Conservation (phyloP, 2,888 invertebrate genomes). For the Aromia moschata region DNA sequence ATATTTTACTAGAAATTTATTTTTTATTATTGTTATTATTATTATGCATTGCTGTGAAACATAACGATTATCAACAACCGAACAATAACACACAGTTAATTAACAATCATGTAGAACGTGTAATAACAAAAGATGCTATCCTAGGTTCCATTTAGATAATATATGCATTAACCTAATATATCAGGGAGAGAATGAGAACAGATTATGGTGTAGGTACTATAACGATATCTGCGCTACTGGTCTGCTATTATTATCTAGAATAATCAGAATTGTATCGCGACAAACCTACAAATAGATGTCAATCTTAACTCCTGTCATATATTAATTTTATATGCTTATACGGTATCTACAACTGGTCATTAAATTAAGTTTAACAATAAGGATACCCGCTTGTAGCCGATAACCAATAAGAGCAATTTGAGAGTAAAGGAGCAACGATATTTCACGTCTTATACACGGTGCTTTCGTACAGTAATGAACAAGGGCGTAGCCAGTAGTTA, state of each 20-base stretch:
- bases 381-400: too few relatives aligned
- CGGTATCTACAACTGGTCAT: constrained; percentile 18
- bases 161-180: constrained; percentile 36
- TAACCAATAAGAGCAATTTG: too few relatives aligned
- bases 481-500: too few relatives aligned
- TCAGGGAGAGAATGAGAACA: constrained; percentile 18
- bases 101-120: constrained; percentile 24
- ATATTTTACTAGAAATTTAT: too few relatives aligned
- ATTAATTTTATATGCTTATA: constrained; percentile 24
- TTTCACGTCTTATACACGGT: too few relatives aligned
- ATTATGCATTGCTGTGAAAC: too few relatives aligned
- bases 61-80: constrained; percentile 10
- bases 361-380: too few relatives aligned
- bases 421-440: too few relatives aligned
- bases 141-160: constrained; percentile 35
- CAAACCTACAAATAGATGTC: constrained; percentile 21
- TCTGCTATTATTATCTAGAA: constrained; percentile 27
- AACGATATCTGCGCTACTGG: constrained; percentile 11
- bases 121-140: constrained; percentile 32
- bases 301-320: constrained; percentile 26
- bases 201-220: constrained; percentile 1
- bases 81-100: constrained; percentile 27
- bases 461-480: too few relatives aligned
- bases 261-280: constrained; percentile 26
- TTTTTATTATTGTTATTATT: too few relatives aligned